Evolutionary conservation across 2,113 vertebrate species (phyloP).

Genomic region (Chionomys nivalis): DNA sequence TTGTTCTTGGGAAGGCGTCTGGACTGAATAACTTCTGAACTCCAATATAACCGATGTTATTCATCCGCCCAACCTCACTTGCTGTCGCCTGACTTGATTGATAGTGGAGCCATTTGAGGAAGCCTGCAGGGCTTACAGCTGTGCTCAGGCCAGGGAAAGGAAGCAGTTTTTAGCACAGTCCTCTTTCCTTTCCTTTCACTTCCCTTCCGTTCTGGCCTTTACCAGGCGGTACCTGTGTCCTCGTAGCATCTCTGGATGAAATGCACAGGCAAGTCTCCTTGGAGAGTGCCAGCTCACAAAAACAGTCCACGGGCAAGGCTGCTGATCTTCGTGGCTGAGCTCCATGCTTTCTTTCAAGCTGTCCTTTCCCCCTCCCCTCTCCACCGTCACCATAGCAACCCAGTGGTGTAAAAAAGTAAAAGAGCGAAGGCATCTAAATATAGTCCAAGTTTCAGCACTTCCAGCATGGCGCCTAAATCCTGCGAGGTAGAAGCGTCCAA

Average conservation of each 20-base stretch:
- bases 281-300: neutral
- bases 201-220: neutral
- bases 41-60: neutral
- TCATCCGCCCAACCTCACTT: neutral
- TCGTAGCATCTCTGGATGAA: neutral
- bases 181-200: neutral
- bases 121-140: neutral
- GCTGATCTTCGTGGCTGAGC: constrained; percentile 69
- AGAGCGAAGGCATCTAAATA: constrained; percentile 87
- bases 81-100: neutral
- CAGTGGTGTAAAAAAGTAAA: constrained; percentile 83
- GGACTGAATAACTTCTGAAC: neutral
- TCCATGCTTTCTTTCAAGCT: constrained; percentile 78
- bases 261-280: neutral
- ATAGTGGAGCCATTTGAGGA: neutral
- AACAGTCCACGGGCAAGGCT: constrained; percentile 42
- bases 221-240: neutral
- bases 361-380: constrained; percentile 66
- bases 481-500: constrained; percentile 69
- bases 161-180: constrained; percentile 10
- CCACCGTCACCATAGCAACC: constrained; percentile 88
- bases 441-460: constrained; percentile 87
- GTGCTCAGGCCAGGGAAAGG: neutral
- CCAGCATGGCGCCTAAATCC: constrained; percentile 84
- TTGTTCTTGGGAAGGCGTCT: constrained; percentile 1